phyloP scores from a whole-genome alignment of 1,140 invertebrate genomes.

The Gryllus bimaculatus region DNA sequence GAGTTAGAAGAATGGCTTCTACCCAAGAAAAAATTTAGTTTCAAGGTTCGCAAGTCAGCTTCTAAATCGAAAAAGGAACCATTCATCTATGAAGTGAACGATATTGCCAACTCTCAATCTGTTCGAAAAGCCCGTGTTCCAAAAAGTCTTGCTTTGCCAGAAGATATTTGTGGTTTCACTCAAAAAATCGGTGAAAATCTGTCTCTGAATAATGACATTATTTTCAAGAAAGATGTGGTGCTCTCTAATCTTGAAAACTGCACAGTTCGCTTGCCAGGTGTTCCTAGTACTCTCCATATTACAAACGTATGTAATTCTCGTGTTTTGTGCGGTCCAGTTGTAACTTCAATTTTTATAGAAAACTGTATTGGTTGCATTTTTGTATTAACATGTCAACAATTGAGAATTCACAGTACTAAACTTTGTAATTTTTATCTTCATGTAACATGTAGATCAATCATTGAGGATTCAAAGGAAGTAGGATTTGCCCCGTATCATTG shows the following conservation, averaged over 20 bases:
- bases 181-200: constrained; percentile 52
- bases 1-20: constrained; percentile 64
- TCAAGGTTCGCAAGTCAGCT: constrained; percentile 54
- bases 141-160: neutral
- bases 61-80: constrained; percentile 35
- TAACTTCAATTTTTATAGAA: constrained; percentile 83
- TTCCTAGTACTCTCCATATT: constrained; percentile 80
- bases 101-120: constrained; percentile 35
- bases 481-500: constrained; percentile 78
- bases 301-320: constrained; percentile 65
- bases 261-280: constrained; percentile 66
- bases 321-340: constrained; percentile 72
- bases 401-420: constrained; percentile 74
- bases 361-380: constrained; percentile 71
- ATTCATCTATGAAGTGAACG: constrained; percentile 34
- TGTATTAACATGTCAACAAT: constrained; percentile 86
- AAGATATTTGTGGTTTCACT: constrained; percentile 50
- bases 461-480: constrained; percentile 79
- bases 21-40: constrained; percentile 90
- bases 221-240: constrained; percentile 73
- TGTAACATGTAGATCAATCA: constrained; percentile 87
- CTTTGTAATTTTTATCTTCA: constrained; percentile 79
- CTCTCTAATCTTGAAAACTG: constrained; percentile 68
- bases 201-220: constrained; percentile 49
- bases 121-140: neutral